Base-by-base conservation (phyloP, 2,888 invertebrate genomes). In the Caenorhabditis sp. region DNA sequence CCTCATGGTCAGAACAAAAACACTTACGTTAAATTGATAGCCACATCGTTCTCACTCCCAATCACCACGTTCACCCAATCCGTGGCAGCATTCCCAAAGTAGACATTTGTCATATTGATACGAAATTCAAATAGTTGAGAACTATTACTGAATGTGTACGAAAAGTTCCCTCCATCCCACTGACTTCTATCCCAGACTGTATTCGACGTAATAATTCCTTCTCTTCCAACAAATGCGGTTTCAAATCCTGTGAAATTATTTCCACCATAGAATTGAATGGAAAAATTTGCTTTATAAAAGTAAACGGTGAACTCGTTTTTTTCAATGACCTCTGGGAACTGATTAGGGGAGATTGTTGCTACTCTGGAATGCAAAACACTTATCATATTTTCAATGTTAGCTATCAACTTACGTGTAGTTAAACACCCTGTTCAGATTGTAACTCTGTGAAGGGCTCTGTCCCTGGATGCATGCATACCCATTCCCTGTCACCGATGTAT, bases 331-430 rank as follows among this genome's bases (percentile, higher is more conserved):
- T 66, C 49, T 16, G 66, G 66, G n/a, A 66, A 24, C 22, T 66
- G 66, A 22, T 66, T 66, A 6, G 28, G 49, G n/a, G 10, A 35
- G 35, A 66, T 28, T 51, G 49, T 31, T 0, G 66, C 6, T 0
- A 35, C n/a, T 4, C 66, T 66, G 14, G 31, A 66, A 19, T n/a
- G 5, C 0, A 47, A 47, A 47, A 47, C n/a, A n/a, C n/a, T n/a
- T n/a, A n/a, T n/a, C n/a, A n/a, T n/a, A n/a, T n/a, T n/a, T n/a
- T n/a, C n/a, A n/a, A n/a, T n/a, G n/a, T n/a, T n/a, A n/a, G n/a
- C n/a, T n/a, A n/a, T n/a, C n/a, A n/a, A n/a, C 66, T 51, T 49
- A 66, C 66, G 28, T 28, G 12, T 51, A 66, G 19, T n/a, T 51
- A 6, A 66, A 16, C 1, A 66, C 14, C 19, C 31, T 49, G 0